Percentiles rank a stretch among this genome's conserved stretches.
These are phyloP conservation scores for Lutjanus erythropterus DNA, from an alignment of 2,113 vertebrate genomes.

Conservation along the genomic window DNA sequence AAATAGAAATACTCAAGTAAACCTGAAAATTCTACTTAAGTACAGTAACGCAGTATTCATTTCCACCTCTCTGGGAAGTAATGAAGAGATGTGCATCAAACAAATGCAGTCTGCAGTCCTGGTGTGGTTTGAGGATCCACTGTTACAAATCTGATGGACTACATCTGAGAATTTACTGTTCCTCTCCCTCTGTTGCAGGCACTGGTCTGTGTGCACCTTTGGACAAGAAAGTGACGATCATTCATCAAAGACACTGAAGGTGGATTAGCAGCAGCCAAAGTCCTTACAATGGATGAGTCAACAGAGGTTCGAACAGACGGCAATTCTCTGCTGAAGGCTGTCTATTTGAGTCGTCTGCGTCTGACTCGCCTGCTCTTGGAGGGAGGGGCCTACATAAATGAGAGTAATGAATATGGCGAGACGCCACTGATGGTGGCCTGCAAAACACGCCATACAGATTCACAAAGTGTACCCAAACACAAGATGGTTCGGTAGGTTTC, in stretches of 20 bases:
- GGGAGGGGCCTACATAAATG: slow-evolving; percentile 82
- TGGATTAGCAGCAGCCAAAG: not conserved
- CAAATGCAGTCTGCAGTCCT: not conserved
- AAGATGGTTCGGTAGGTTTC: slow-evolving; percentile 89
- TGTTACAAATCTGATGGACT: not conserved
- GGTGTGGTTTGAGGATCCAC: not conserved
- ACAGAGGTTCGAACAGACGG: slow-evolving; percentile 87
- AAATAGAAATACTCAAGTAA: too few species aligned
- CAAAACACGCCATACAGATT: slow-evolving; percentile 87
- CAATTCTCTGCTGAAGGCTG: slow-evolving; percentile 92
- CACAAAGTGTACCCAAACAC: slow-evolving; percentile 90
- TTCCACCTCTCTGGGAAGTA: too few species aligned
- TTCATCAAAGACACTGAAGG: slow-evolving; percentile 1
- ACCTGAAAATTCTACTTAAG: too few species aligned
- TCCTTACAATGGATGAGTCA: slow-evolving; percentile 77
- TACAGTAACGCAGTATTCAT: too few species aligned
- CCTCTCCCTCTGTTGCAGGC: slow-evolving; percentile 38
- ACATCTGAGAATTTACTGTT: not conserved
- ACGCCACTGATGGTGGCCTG: slow-evolving; percentile 94
- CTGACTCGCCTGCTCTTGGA: slow-evolving; percentile 92
- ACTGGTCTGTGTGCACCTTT: not conserved
- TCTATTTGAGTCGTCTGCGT: slow-evolving; percentile 90
- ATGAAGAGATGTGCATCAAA: not conserved
- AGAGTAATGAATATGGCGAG: slow-evolving; percentile 92
- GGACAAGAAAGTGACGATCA: not conserved